phyloP scores from a whole-genome alignment of 2,113 vertebrate species.

The Etia nguti region DNA sequence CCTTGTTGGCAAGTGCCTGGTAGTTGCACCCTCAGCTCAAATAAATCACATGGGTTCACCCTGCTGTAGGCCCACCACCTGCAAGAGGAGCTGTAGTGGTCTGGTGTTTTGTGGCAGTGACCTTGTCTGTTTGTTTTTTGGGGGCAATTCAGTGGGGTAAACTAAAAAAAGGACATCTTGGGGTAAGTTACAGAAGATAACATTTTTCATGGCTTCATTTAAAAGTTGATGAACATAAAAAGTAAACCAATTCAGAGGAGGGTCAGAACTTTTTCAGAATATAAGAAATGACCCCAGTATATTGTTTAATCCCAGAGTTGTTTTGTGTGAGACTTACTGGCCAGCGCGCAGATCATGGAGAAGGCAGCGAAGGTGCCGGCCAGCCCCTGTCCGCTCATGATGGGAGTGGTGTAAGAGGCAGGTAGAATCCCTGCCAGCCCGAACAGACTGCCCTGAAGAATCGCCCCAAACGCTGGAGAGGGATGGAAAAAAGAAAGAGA shows the following conservation, averaged over 20 bases:
- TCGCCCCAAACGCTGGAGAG: slow-evolving; percentile 84
- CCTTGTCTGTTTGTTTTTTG: not conserved
- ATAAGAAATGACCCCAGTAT: not conserved
- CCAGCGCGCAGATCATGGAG: slow-evolving; percentile 91
- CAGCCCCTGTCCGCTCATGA: slow-evolving; percentile 97
- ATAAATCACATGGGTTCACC: not conserved
- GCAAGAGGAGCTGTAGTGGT: not conserved
- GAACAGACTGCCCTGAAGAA: slow-evolving; percentile 92
- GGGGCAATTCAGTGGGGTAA: not conserved
- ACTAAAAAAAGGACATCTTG: not conserved
- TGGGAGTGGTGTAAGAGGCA: slow-evolving; percentile 87
- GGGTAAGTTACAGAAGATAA: not conserved
- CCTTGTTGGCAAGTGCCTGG: not conserved
- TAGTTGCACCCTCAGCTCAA: too few relatives aligned
- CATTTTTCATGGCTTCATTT: fast-evolving
- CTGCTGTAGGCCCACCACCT: not conserved
- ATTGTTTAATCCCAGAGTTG: not conserved
- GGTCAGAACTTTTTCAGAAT: not conserved
- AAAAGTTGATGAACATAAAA: not conserved
- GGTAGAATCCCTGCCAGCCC: slow-evolving; percentile 90
- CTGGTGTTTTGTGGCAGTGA: not conserved
- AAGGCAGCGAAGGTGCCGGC: slow-evolving; percentile 88
- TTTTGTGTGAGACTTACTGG: slow-evolving; percentile 72
- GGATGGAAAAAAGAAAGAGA: not conserved
- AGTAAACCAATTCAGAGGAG: fast-evolving